Evolutionary conservation across 2,797 vertebrate species (phyloP), one percentile per base, ranked within the genome.

Genomic region (Philypnodon macrostomus): DNA sequence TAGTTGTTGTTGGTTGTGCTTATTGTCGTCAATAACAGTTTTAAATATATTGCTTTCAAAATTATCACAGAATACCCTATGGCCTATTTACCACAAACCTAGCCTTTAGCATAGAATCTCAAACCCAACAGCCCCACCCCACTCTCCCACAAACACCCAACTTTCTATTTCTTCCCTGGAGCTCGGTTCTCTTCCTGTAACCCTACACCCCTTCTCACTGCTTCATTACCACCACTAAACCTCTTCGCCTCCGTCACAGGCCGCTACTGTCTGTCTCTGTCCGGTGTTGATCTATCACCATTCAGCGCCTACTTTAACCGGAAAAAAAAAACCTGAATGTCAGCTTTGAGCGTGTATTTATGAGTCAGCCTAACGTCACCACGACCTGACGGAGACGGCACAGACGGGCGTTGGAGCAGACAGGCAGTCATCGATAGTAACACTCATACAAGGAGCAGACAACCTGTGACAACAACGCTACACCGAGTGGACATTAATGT

Each of bases 351-450:
- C 60, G 57, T 21, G 52, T 70, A 80, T 83, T 80, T 75, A 75
- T 87, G 80, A 87, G 45, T 85, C 81, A 83, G 30, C 59, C 58
- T 48, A 31, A 47, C 47, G 37, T 70, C 70, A 68, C 46, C 59
- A 1, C 27, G 61, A 63, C 45, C 53, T 32, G 62, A 44, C 63
- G 48, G 47, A 31, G 46, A 58, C 13, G 64, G 72, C 70, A 55
- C 70, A 58, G 60, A 36, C 58, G n/a, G 57, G 48, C 52, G 53
- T 61, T 58, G 47, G 70, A 49, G 36, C 50, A 49, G 63, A 69
- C 67, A 34, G 44, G 3, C 64, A 63, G 62, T 70, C 78, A 64
- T 44, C 71, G 63, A 63, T 29, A 51, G 51, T 47, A 8, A 27
- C 60, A 52, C 41, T 74, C 59, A 58, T 14, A 58, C 47, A 47